phyloP scores from a whole-genome alignment of 2,113 vertebrate species.

The Rhipidura dahli region DNA sequence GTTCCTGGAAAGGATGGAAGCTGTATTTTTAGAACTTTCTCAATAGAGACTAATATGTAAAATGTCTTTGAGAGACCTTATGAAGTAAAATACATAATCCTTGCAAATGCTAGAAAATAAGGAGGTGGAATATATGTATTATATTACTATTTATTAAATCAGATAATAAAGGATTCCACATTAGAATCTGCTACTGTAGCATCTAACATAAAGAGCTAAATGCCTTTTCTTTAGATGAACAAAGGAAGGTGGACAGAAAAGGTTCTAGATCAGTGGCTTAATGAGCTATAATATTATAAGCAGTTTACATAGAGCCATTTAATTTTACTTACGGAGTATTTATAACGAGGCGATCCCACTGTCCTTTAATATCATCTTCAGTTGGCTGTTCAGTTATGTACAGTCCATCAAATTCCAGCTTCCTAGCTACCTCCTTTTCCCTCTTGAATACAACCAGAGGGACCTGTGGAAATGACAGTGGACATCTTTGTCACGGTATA shows the following conservation, averaged over 20 bases:
- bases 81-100: neutral
- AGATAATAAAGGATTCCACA: neutral
- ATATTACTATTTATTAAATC: neutral
- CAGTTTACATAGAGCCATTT: neutral
- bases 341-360: constrained; percentile 96
- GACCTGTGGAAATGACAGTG: constrained; percentile 74
- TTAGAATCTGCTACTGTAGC: neutral
- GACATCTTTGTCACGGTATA: neutral
- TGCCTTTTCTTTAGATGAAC: neutral
- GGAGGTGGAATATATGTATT: neutral
- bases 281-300: neutral
- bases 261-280: neutral
- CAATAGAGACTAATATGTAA: neutral
- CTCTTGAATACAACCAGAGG: constrained; percentile 96
- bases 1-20: neutral
- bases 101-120: neutral
- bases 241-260: neutral
- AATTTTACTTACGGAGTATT: constrained; percentile 89
- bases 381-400: constrained; percentile 98
- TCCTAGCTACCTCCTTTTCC: constrained; percentile 96
- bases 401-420: constrained; percentile 94
- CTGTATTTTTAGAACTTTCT: neutral
- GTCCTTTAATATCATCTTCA: constrained; percentile 97
- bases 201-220: neutral
- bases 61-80: neutral